phyloP scores from a whole-genome alignment of 2,113 vertebrate species.

The Polypterus bichir region DNA sequence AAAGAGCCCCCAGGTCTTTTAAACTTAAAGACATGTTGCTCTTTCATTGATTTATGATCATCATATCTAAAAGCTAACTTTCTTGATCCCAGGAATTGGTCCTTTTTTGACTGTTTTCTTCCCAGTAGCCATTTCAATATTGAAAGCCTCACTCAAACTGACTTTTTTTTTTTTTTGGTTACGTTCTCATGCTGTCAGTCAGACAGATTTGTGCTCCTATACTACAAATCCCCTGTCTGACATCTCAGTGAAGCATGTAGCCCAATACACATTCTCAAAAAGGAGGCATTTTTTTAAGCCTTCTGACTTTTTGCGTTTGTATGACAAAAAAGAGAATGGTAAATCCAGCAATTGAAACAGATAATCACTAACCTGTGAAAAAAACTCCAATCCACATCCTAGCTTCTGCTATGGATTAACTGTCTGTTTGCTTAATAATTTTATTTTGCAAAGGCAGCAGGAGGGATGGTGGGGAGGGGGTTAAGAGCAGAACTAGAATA shows the following conservation, averaged over 20 bases:
- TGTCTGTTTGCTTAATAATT: slow-evolving; percentile 73
- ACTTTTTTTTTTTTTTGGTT: too few relatives aligned
- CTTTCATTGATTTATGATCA: too few relatives aligned
- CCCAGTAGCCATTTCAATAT: too few relatives aligned
- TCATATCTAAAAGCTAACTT: too few relatives aligned
- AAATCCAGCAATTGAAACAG: slow-evolving; percentile 72
- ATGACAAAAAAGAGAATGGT: slow-evolving; percentile 63
- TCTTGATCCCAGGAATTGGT: too few relatives aligned
- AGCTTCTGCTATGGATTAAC: slow-evolving; percentile 46
- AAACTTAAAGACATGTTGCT: too few relatives aligned
- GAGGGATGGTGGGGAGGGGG: slow-evolving; percentile 21
- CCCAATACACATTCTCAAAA: slow-evolving; percentile 35
- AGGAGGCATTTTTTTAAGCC: slow-evolving; percentile 42
- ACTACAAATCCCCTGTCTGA: slow-evolving; percentile 28
- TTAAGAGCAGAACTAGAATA: slow-evolving; percentile 35
- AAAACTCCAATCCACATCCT: slow-evolving; percentile 76
- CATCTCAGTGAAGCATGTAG: slow-evolving; percentile 19
- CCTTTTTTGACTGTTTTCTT: too few relatives aligned
- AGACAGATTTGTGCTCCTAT: too few relatives aligned
- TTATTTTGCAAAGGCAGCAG: slow-evolving; percentile 52
- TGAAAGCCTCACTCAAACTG: too few relatives aligned
- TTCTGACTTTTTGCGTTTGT: slow-evolving; percentile 72
- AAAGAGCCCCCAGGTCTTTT: too few relatives aligned
- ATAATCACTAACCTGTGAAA: slow-evolving; percentile 81
- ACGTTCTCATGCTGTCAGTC: too few relatives aligned